phyloP scores from a whole-genome alignment of 2,888 invertebrate genomes.

The Acrobasis repandana region DNA sequence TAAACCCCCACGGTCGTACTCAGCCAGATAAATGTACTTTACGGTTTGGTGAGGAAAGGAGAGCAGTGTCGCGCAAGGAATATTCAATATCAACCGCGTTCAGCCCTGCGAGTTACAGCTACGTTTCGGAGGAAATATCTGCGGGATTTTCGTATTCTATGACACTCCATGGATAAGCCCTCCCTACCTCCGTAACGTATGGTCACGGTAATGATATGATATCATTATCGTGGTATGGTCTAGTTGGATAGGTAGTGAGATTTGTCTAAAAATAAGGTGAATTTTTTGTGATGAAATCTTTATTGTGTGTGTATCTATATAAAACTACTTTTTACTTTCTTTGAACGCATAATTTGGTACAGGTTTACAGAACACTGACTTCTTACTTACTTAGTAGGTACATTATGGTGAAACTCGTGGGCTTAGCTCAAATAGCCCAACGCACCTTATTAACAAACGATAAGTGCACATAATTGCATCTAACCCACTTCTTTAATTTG shows the following conservation, averaged over 20 bases:
- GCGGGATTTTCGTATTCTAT: conserved; percentile 24
- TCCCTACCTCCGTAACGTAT: conserved; percentile 3
- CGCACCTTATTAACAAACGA: conserved; percentile 3
- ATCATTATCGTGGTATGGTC: too few relatives aligned
- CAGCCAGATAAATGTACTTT: conserved; percentile 40
- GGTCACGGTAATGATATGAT: too few relatives aligned
- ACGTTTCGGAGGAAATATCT: conserved; percentile 29
- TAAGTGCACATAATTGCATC: conserved; percentile 19
- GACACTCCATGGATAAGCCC: conserved; percentile 15
- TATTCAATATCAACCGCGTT: conserved; percentile 44
- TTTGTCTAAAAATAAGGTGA: neutral
- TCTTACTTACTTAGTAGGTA: neutral
- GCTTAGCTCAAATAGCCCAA: neutral
- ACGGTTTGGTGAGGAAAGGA: conserved; percentile 40
- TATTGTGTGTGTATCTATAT: too few relatives aligned
- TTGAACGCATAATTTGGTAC: neutral
- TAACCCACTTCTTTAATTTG: conserved; percentile 17
- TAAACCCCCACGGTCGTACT: conserved; percentile 30
- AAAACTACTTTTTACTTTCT: too few relatives aligned
- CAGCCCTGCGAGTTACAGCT: conserved; percentile 28
- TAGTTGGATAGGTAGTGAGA: neutral
- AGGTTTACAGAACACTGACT: neutral
- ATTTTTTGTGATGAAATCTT: neutral
- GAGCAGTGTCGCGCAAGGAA: conserved; percentile 44
- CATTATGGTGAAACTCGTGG: conserved; percentile 10